Evolutionary conservation across 2,797 vertebrate genomes (phyloP).

Genomic region (Falco columbarius): DNA sequence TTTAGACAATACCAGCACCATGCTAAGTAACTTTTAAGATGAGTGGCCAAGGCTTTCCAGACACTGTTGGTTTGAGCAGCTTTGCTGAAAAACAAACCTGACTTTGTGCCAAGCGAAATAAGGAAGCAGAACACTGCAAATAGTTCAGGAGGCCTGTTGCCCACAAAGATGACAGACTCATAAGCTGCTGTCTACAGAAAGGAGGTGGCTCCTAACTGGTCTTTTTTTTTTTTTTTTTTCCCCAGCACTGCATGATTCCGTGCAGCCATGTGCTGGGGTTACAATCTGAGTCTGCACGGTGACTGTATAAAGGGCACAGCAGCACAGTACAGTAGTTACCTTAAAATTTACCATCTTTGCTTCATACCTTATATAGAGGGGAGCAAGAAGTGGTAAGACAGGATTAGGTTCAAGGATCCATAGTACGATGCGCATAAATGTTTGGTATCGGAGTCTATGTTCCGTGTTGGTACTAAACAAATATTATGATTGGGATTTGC

Average conservation of each 20-base stretch:
- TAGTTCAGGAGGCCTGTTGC: conserved; percentile 53
- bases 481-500: not conserved
- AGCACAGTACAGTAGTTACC: not conserved
- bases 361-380: not conserved
- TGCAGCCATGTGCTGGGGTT: not conserved
- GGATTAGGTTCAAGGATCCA: not conserved
- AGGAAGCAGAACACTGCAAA: conserved; percentile 43
- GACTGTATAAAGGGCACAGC: not conserved
- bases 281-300: not conserved
- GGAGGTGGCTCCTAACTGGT: not conserved
- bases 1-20: not conserved
- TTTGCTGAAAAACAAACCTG: conserved; percentile 61
- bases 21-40: not conserved
- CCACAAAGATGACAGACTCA: conserved; percentile 28
- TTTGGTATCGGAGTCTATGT: not conserved
- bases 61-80: conserved; percentile 24
- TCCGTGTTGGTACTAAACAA: not conserved
- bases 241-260: not conserved
- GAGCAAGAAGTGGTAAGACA: not conserved
- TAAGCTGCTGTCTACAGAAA: not conserved
- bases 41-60: conserved; percentile 21
- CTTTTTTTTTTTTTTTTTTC: not conserved
- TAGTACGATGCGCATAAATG: not conserved
- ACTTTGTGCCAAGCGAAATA: conserved; percentile 61
- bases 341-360: not conserved